Evolutionary conservation across 53 echinoderm and acorn worm genomes (phyloP), one percentile per base, ranked within the genome.

Genomic region (Patiria pectinifera): DNA sequence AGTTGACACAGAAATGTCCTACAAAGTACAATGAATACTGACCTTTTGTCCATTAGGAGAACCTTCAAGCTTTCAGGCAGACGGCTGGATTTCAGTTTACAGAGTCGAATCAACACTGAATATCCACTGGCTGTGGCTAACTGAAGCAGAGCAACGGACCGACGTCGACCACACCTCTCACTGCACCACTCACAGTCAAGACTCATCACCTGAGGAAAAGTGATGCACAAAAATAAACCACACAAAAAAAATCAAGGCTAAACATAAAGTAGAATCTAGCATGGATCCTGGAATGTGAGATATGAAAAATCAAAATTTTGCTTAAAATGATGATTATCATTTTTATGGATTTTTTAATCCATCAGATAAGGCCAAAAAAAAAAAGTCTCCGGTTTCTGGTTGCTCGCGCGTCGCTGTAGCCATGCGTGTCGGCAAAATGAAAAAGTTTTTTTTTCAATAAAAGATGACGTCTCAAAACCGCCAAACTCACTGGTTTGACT

Each of bases 111-210:
- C 81, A 99, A 80, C 10, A 94, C 92, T 72, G 96, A 95, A 8
- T 91, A 72, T 8, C 94, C 93, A 66, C 72, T 84, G 59, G 69
- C 84, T 14, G 96, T 80, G 10, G 96, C 95, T 2, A 99, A 69
- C 62, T 99, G 99, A 4, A 99, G 83, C 82, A 99, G 82, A 21
- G 99, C 97, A 14, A 99, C 96, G 25, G 95, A 95, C 3, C 89
- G 90, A 18, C 93, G 85, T 7, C 91, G 85, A n/a, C 94, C 95
- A 69, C 71, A 71, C 44, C 8, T 86, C 90, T 81, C 82, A 43
- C 94, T 92, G 69, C 93, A 89, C 99, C 99, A 99, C 75, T 99
- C 99, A 95, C 99, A 98, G 91, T 99, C 99, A 62, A 99, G 71
- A 44, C 99, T 96, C 66, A 98, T 84, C 49, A 98, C 95, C 98